A percentile compares a stretch with the other conserved stretches of the same genome.
Evolutionary conservation across 2,797 vertebrate genomes (phyloP).

Genomic region (Pseudomugil gertrudae): DNA sequence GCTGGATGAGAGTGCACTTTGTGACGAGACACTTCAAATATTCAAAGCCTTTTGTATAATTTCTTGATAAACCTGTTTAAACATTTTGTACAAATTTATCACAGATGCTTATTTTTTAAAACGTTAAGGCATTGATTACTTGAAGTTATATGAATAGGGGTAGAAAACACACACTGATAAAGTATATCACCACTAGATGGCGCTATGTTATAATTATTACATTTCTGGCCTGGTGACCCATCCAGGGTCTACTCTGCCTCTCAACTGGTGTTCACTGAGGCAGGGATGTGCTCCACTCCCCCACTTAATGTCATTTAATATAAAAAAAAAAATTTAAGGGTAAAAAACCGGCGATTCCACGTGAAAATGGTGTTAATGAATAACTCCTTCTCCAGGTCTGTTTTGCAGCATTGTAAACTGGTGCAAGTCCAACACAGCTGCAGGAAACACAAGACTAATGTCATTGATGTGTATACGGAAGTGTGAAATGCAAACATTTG

Average conservation of each 20-base stretch:
- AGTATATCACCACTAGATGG: conserved; percentile 44
- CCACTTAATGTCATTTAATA: too few species aligned
- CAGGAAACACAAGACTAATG: conserved; percentile 18
- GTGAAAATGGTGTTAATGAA: background rate
- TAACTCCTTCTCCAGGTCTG: conserved; percentile 1
- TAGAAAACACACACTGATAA: background rate
- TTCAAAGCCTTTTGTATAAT: background rate
- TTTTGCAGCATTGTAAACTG: conserved; percentile 1
- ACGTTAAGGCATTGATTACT: background rate
- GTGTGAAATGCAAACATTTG: background rate
- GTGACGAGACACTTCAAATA: background rate
- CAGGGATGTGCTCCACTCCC: too few species aligned
- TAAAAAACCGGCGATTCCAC: too few species aligned
- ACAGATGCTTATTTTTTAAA: background rate
- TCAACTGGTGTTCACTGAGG: too few species aligned
- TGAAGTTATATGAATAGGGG: background rate
- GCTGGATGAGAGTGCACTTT: background rate
- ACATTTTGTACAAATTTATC: background rate
- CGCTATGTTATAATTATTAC: background rate
- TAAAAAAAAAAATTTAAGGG: too few species aligned
- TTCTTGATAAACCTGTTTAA: conserved; percentile 25
- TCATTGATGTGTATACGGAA: background rate
- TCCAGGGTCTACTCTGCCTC: too few species aligned
- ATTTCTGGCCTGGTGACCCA: too few species aligned
- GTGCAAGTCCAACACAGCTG: conserved; percentile 30